Evolutionary conservation across 2,113 vertebrate genomes (phyloP).

Genomic region (Cavia porcellus): DNA sequence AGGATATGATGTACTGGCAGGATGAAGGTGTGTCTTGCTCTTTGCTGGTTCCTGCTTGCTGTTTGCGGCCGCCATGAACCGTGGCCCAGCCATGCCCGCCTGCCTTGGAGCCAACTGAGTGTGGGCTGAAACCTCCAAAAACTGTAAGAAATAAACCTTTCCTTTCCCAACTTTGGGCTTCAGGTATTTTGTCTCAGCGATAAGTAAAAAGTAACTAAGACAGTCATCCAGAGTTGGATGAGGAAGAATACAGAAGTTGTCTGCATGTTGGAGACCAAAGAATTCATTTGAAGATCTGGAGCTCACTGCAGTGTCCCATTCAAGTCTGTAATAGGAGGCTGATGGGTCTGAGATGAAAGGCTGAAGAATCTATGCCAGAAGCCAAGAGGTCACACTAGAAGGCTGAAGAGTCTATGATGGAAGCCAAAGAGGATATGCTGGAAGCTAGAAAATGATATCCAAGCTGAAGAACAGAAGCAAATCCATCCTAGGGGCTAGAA

Average conservation of each 20-base stretch:
- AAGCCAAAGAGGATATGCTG: not conserved
- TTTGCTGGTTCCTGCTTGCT: too few species aligned
- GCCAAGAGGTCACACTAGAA: too few species aligned
- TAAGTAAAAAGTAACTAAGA: too few species aligned
- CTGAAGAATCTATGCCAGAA: not conserved
- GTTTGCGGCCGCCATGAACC: too few species aligned
- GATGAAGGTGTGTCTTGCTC: too few species aligned
- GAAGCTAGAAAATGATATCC: not conserved
- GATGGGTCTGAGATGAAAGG: not conserved
- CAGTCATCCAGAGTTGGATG: not conserved
- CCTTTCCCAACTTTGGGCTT: too few species aligned
- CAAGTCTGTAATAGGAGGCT: not conserved
- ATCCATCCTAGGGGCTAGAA: not conserved
- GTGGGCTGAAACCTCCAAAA: too few species aligned
- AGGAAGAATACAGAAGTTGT: not conserved
- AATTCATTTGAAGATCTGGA: not conserved
- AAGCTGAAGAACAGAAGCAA: not conserved
- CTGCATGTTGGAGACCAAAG: not conserved
- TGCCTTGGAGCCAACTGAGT: too few species aligned
- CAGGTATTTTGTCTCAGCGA: too few species aligned
- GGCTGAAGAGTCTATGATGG: not conserved
- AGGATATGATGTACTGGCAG: too few species aligned
- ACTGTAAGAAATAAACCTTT: too few species aligned
- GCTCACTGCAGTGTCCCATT: not conserved
- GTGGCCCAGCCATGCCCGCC: too few species aligned